A percentile compares a stretch with the other conserved stretches of the same genome.
phyloP scores from a whole-genome alignment of 2,797 vertebrate genomes.

The Rhincodon typus region DNA sequence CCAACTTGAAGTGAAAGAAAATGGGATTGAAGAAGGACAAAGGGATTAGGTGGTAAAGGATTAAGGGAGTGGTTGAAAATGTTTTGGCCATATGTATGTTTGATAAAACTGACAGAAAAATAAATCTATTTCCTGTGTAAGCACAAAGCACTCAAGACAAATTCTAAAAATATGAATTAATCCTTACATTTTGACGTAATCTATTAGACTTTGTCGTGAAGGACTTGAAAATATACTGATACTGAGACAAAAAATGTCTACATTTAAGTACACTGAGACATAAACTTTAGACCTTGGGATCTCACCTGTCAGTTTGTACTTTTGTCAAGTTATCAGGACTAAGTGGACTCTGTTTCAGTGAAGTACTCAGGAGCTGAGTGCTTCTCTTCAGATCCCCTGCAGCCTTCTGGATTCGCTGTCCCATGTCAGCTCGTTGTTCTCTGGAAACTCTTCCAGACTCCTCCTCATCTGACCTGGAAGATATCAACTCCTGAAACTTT shows the following conservation, averaged over 20 bases:
- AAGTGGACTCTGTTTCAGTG: constrained; percentile 43
- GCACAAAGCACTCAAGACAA: not conserved
- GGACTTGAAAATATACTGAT: not conserved
- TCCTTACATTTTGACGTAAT: not conserved
- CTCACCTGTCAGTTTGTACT: constrained; percentile 60
- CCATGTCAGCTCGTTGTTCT: not conserved
- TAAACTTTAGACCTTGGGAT: not conserved
- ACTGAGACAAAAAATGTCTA: not conserved
- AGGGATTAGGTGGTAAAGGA: not conserved
- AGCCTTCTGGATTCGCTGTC: constrained; percentile 40
- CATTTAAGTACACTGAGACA: not conserved
- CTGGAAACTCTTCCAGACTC: constrained; percentile 11
- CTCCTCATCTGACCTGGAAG: constrained; percentile 39
- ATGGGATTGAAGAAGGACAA: not conserved
- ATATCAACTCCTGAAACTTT: constrained; percentile 38
- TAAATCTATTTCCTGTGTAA: not conserved
- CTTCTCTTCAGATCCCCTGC: constrained; percentile 41
- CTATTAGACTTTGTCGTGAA: not conserved
- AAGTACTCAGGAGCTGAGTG: constrained; percentile 41
- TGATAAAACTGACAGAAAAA: not conserved
- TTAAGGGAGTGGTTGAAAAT: not conserved
- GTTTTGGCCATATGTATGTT: not conserved
- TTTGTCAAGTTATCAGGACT: constrained; percentile 52
- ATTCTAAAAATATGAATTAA: not conserved
- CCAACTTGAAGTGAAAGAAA: not conserved